Percentiles rank a stretch among this genome's conserved stretches.
These are phyloP conservation scores for Manacus vitellinus DNA, from an alignment of 2,113 vertebrate genomes.

Conservation along the genomic window DNA sequence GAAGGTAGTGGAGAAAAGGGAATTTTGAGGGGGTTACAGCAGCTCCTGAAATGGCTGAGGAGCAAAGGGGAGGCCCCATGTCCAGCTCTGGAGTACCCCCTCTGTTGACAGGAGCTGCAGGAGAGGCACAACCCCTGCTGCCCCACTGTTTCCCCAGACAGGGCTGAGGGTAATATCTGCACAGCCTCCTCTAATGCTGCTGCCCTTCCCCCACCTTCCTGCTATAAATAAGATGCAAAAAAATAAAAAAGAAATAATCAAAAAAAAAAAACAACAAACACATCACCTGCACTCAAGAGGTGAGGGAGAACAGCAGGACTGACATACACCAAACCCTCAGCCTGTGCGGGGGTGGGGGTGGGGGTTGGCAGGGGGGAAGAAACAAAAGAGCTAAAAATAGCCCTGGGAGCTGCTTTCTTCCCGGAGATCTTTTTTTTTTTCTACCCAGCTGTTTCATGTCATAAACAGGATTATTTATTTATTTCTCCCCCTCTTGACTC, in stretches of 20 bases:
- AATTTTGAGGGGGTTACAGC: rapidly evolving
- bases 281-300: not conserved
- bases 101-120: not conserved
- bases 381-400: constrained; percentile 43
- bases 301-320: not conserved
- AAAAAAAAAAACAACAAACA: not conserved
- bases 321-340: not conserved
- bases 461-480: constrained; percentile 9
- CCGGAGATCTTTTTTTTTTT: not conserved
- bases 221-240: not conserved
- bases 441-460: not conserved
- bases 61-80: rapidly evolving
- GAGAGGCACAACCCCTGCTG: not conserved
- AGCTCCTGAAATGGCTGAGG: not conserved
- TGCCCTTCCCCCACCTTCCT: not conserved
- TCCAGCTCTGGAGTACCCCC: not conserved
- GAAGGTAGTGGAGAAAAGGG: not conserved
- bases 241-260: not conserved
- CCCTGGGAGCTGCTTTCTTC: constrained; percentile 19
- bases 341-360: not conserved
- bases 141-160: not conserved
- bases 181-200: not conserved
- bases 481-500: not conserved
- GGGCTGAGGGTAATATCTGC: not conserved
- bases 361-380: not conserved